Evolutionary conservation across 2,888 invertebrate species (phyloP), one percentile per base, ranked within the genome.

Genomic region (Lamellibrachia columna): DNA sequence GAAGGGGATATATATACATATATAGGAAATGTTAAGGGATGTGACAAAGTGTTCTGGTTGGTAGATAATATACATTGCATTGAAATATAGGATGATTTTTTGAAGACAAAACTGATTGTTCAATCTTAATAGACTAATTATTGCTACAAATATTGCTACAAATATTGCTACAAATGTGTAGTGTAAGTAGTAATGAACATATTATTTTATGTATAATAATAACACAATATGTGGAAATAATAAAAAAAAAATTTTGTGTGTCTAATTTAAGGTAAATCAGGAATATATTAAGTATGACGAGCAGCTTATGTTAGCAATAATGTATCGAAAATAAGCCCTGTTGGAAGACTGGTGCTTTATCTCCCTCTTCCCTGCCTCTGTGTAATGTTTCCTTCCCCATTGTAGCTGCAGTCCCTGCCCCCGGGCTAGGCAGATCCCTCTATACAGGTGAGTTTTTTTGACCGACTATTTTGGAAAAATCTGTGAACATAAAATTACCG

Each of bases 391-490:
- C 75, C 75, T n/a, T 75, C 6, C 22, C 75, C 53, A 91, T 94
- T 95, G 22, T 94, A 96, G 96, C 94, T 95, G 95, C 93, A 95
- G 95, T 92, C 95, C 95, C 52, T 94, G 94, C 92, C 95, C 95
- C 6, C 94, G 96, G 93, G 94, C 94, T 60, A 94, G 95, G 92
- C 96, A 96, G 92, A 96, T 96, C 91, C 96, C 96, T 75, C 93
- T 94, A 2, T 96, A 96, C 93, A 94, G 96, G 95, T 95, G 93
- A 93, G 94, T 93, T 22, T 22, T 11, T 11, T 22, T 4, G 15
- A 15, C 6, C 75, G 6, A 6, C 15, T 8, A 2, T 8, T 11
- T 15, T 75, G n/a, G 22, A 75, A 15, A 75, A 75, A 75, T 22
- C 15, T 22, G 6, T 15, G 11, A 6, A 22, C 75, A 75, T 75